Percentiles rank a stretch among this genome's conserved stretches.
These are phyloP conservation scores for Zhuqinia jingwanae DNA, from an alignment of 2,888 invertebrate species.

Conservation along the genomic window DNA sequence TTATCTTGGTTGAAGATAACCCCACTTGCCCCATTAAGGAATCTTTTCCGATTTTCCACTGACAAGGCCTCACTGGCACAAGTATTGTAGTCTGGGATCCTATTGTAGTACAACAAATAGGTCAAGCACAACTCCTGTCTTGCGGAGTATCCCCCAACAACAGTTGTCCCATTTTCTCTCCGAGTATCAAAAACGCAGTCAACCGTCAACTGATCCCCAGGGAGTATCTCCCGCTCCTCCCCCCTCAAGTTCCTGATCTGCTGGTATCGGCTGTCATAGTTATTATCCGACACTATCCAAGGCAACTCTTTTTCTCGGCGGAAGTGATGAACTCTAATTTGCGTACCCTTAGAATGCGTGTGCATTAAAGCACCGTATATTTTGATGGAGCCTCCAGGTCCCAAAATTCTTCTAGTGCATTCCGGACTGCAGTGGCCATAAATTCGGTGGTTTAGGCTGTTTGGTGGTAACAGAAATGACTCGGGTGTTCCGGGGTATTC, in stretches of 20 bases:
- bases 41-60: background rate
- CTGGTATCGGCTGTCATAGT: slow-evolving; percentile 22
- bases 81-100: slow-evolving; percentile 10
- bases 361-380: background rate
- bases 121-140: slow-evolving; percentile 33
- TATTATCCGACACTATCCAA: slow-evolving; percentile 39
- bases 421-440: slow-evolving; percentile 80
- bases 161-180: background rate
- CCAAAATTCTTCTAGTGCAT: slow-evolving; percentile 87
- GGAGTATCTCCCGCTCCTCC: background rate
- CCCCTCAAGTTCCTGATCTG: slow-evolving; percentile 11
- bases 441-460: background rate
- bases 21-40: background rate
- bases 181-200: slow-evolving; percentile 17
- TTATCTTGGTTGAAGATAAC: background rate
- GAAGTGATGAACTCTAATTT: slow-evolving; percentile 30
- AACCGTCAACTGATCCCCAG: slow-evolving; percentile 46
- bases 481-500: slow-evolving; percentile 12
- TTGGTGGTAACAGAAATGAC: slow-evolving; percentile 20
- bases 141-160: slow-evolving; percentile 11
- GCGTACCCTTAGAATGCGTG: background rate
- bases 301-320: slow-evolving; percentile 13
- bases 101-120: slow-evolving; percentile 40
- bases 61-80: slow-evolving; percentile 23
- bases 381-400: slow-evolving; percentile 85